Conservation (phyloP, 2,888 invertebrate genomes). For the Microctonus aethiopoides region DNA sequence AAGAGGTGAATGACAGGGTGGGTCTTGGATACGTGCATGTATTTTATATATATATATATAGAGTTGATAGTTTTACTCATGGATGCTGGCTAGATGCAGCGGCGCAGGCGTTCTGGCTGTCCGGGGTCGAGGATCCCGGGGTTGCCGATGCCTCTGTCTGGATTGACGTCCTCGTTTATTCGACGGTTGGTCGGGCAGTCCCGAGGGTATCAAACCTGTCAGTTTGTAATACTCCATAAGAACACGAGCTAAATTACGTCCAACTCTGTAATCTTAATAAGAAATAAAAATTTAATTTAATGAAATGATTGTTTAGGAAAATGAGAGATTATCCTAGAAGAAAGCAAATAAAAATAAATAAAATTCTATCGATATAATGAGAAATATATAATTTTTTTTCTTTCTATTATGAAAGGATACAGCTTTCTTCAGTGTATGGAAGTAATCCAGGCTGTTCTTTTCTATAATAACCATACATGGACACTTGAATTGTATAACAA, state of each 20-base stretch:
- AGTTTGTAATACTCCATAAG: constrained; percentile 85
- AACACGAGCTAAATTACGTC: constrained; percentile 80
- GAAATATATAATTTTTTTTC: neutral
- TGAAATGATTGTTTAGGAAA: neutral
- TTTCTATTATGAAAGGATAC: constrained; percentile 79
- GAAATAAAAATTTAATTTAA: neutral
- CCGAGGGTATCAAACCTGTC: constrained; percentile 74
- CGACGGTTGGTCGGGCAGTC: constrained; percentile 62
- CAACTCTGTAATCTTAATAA: constrained; percentile 77
- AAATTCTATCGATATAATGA: neutral
- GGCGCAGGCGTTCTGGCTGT: constrained; percentile 63
- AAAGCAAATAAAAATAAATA: constrained; percentile 38
- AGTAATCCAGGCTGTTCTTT: constrained; percentile 77
- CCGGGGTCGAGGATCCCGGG: constrained; percentile 57
- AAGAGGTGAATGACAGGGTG: neutral
- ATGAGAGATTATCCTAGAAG: neutral
- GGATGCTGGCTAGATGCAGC: constrained; percentile 61
- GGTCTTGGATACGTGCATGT: neutral
- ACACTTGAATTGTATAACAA: constrained; percentile 90
- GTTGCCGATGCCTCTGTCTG: constrained; percentile 56
- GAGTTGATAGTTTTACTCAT: constrained; percentile 55
- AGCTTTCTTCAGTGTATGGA: constrained; percentile 93
- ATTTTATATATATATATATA: neutral
- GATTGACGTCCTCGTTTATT: constrained; percentile 61
- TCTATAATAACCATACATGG: constrained; percentile 87